Evolutionary conservation across 2,113 vertebrate species (phyloP).

Genomic region (Mus pahari): DNA sequence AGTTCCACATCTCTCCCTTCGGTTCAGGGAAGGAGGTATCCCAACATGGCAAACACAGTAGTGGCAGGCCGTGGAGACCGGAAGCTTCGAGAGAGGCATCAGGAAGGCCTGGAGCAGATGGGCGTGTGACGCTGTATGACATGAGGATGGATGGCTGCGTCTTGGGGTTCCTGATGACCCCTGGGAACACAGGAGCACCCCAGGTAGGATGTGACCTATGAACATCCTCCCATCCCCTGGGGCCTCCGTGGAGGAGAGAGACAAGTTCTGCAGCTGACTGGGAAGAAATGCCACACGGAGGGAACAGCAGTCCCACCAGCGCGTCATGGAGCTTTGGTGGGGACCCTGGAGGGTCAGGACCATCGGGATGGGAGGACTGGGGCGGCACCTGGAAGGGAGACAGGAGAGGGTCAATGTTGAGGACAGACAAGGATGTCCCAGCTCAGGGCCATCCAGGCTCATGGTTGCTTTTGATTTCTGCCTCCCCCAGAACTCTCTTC

Average conservation of each 20-base stretch:
- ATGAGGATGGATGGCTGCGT: neutral
- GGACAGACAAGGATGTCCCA: neutral
- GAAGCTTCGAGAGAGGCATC: neutral
- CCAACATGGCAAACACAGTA: neutral
- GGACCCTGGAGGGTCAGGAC: neutral
- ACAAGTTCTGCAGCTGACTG: constrained; percentile 39
- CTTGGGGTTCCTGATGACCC: neutral
- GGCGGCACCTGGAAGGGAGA: constrained; percentile 61
- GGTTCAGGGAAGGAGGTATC: neutral
- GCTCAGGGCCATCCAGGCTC: neutral
- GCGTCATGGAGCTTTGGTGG: neutral
- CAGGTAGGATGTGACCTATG: neutral
- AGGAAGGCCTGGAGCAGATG: neutral
- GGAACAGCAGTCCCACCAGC: neutral
- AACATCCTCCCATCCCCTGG: neutral
- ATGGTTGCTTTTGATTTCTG: neutral
- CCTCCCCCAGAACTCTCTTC: neutral
- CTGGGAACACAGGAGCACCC: neutral
- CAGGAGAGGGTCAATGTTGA: neutral
- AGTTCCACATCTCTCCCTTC: neutral
- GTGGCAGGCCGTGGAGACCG: neutral
- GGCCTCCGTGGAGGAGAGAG: neutral
- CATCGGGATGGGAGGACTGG: neutral
- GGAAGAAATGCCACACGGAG: neutral
- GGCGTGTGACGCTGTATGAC: neutral